These are phyloP conservation scores for Ophioninae sp. DNA, from an alignment of 2,888 invertebrate genomes.

Conservation along the genomic window DNA sequence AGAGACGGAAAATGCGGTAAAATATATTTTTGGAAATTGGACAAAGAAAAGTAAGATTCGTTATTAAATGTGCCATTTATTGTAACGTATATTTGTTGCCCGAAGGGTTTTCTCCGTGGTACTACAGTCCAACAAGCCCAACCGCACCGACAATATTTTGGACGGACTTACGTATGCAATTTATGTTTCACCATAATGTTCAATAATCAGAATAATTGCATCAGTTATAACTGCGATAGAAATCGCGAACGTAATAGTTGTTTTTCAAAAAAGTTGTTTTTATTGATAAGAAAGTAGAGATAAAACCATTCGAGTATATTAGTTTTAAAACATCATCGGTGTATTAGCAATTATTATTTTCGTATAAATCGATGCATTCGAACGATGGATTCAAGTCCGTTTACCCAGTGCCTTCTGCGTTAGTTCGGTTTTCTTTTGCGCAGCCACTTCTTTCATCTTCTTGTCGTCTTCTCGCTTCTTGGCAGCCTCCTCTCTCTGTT, in stretches of 20 bases:
- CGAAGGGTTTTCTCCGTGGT: constrained; percentile 1
- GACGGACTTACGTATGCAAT: constrained; percentile 19
- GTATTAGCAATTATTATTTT: constrained; percentile 54
- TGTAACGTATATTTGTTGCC: constrained; percentile 30
- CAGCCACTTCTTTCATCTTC: constrained; percentile 85
- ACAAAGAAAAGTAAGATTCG: background rate
- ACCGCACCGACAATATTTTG: constrained; percentile 1
- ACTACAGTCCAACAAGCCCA: background rate
- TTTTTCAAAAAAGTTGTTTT: constrained; percentile 67
- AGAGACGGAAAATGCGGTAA: background rate
- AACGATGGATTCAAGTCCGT: constrained; percentile 75
- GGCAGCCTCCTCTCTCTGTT: constrained; percentile 97
- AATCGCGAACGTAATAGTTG: constrained; percentile 1
- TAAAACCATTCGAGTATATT: constrained; percentile 66
- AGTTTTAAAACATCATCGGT: constrained; percentile 61
- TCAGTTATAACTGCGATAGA: background rate
- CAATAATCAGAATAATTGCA: background rate
- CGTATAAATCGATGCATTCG: constrained; percentile 27
- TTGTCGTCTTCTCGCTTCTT: constrained; percentile 93
- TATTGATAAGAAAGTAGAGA: constrained; percentile 70
- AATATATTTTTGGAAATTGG: background rate
- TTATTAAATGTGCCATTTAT: constrained; percentile 25
- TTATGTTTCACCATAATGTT: constrained; percentile 3
- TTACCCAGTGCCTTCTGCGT: constrained; percentile 85
- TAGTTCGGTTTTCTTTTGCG: constrained; percentile 84